Base-by-base conservation (phyloP, 2,888 invertebrate genomes). In the Nysson spinosus region DNA sequence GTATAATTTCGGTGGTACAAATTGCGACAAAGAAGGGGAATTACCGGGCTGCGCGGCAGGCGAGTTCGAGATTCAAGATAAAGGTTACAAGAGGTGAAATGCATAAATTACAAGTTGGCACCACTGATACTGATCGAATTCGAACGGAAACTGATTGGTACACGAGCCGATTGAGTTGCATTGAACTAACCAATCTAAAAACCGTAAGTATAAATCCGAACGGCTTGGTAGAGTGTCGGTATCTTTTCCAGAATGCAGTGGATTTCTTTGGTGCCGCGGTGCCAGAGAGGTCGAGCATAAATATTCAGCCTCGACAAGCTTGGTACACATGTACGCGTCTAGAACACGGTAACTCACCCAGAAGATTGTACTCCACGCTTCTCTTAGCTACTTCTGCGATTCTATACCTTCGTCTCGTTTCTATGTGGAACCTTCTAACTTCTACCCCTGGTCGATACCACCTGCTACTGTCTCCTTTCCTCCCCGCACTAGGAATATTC, bases 121-220 rank as follows among this genome's bases (percentile, higher is more conserved):
- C 14, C 32, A 16, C 28, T 11, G 65, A 67, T 65, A 58, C 30
- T 54, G 62, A 67, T 57, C 69, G 50, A 19, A 49, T 34, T 52
- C 40, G 51, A 60, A 50, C 54, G 40, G 24, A 42, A 32, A 69
- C 50, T 76, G 77, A 79, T 80, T 75, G 64, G 77, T 43, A 32
- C 51, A 30, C 64, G 61, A 54, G 4, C 14, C 75, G 75, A 75
- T 75, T 66, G 74, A 75, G 52, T 75, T 50, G 58, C 75, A 43
- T 69, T 66, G 69, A 63, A 32, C 50, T 30, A 30, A 26, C 51
- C 40, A 34, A 63, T 66, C 58, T 34, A 47, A 58, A 22, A 11
- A 62, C 49, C 79, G 75, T 79, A 77, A 58, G 58, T 64, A 80
- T 84, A 85, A 83, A 84, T 83, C 84, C 83, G 81, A 82, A 78